Conservation (phyloP, 2,888 invertebrate species). For the Sarcophaga subvicina region DNA sequence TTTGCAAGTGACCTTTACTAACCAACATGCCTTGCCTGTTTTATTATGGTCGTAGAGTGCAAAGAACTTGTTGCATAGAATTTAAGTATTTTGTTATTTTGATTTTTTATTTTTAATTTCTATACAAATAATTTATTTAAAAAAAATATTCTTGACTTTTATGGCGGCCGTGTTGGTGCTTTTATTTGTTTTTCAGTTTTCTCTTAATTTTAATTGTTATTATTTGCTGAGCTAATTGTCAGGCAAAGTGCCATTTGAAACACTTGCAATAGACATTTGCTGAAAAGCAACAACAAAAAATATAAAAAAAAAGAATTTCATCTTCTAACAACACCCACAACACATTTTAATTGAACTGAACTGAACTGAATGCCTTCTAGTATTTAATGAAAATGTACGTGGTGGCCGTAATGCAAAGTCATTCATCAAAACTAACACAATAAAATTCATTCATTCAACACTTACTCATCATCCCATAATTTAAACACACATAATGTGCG, state of each 20-base stretch:
- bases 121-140: slow-evolving; percentile 39
- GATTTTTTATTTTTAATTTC: slow-evolving; percentile 25
- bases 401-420: slow-evolving; percentile 44
- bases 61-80: slow-evolving; percentile 62
- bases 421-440: slow-evolving; percentile 54
- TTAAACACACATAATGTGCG: neutral
- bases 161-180: slow-evolving; percentile 15
- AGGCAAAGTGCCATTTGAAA: slow-evolving; percentile 68
- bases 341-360: slow-evolving; percentile 29
- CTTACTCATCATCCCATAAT: slow-evolving; percentile 47
- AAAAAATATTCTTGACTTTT: slow-evolving; percentile 28
- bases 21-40: neutral
- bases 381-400: neutral
- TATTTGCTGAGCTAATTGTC: slow-evolving; percentile 61
- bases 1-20: too few species aligned
- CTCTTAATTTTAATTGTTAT: slow-evolving; percentile 39
- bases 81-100: slow-evolving; percentile 34
- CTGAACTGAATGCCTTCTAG: neutral
- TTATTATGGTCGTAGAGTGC: slow-evolving; percentile 51
- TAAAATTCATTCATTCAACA: slow-evolving; percentile 34
- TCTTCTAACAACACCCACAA: slow-evolving; percentile 47
- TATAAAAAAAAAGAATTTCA: neutral
- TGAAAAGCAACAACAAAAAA: slow-evolving; percentile 8
- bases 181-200: slow-evolving; percentile 36
- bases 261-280: slow-evolving; percentile 40